phyloP scores from a whole-genome alignment of 2,888 invertebrate genomes.

The Synergus gifuensis region DNA sequence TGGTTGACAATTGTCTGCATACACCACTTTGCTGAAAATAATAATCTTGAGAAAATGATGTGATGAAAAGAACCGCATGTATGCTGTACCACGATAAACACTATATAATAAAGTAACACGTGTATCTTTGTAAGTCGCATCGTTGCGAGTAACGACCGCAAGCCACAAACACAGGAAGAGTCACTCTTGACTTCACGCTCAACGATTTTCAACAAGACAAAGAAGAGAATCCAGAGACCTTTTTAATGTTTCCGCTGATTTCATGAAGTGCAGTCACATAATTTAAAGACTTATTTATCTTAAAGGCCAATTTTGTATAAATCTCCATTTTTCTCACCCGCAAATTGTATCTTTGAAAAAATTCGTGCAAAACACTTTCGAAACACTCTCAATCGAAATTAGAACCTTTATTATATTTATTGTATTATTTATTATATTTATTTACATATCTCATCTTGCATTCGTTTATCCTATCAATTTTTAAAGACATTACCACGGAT shows the following conservation, averaged over 20 bases:
- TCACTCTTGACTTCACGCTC: constrained; percentile 33
- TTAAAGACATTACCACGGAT: neutral
- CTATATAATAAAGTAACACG: constrained; percentile 36
- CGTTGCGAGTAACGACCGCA: constrained; percentile 37
- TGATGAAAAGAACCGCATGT: constrained; percentile 37
- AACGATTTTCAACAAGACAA: constrained; percentile 34
- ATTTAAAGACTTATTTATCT: neutral
- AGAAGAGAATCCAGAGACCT: constrained; percentile 17
- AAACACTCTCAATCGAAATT: neutral
- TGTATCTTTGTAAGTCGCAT: constrained; percentile 23
- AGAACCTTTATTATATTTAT: neutral
- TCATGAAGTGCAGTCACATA: neutral
- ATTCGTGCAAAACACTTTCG: too few species aligned
- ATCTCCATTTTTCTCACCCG: neutral
- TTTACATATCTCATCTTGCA: neutral
- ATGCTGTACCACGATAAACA: constrained; percentile 11
- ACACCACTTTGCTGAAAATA: constrained; percentile 12
- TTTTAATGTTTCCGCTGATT: constrained; percentile 35
- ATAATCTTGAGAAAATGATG: constrained; percentile 27
- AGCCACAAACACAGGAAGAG: constrained; percentile 37
- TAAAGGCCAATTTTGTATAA: neutral
- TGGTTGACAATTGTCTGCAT: neutral
- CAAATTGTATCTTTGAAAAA: too few species aligned
- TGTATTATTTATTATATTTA: neutral
- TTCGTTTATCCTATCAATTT: neutral